Evolutionary conservation across 2,888 invertebrate genomes (phyloP), one percentile per base, ranked within the genome.

Genomic region (Orthosia cruda): DNA sequence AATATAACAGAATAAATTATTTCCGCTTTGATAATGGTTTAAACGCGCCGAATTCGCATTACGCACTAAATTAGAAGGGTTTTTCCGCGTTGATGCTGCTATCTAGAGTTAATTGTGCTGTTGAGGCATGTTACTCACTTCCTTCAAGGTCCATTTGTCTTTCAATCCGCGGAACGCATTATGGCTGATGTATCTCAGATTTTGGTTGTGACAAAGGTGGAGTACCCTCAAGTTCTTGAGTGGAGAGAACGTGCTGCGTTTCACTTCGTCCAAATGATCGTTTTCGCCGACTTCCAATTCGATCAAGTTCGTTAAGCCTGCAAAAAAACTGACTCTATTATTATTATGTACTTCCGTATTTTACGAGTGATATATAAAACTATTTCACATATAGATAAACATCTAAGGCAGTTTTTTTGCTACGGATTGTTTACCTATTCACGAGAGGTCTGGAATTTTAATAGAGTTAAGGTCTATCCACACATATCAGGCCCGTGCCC

Each of bases 281-380:
- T 98, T 97, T 87, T 97, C 96, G 70, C 97, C 97, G 11, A 98
- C 97, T 89, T 97, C 97, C 59, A 98, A 90, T 84, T 97, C 96
- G 81, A 95, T 93, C 78, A 98, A 91, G 79, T 95, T 95, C 57
- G 93, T 92, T 87, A 98, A 91, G 59, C 97, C 97, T 97, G 91
- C 80, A 92, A 92, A 81, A 80, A 81, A 83, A 85, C 80, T 78
- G 69, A 81, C 77, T 77, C 81, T 87, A 84, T 88, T 88, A 88
- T 86, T 76, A 76, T 88, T 83, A 71, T 72, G 59, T 81, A 81
- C 78, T 87, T 83, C 87, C 85, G 80, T 80, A 74, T 79, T 83
- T 79, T 58, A 73, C 67, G 58, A 74, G 74, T 73, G 72, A 23
- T 50, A n/a, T 70, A 65, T n/a, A 26, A 32, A 50, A 64, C 62